Evolutionary conservation across 2,113 vertebrate genomes (phyloP).

Genomic region (Vicugna pacos): DNA sequence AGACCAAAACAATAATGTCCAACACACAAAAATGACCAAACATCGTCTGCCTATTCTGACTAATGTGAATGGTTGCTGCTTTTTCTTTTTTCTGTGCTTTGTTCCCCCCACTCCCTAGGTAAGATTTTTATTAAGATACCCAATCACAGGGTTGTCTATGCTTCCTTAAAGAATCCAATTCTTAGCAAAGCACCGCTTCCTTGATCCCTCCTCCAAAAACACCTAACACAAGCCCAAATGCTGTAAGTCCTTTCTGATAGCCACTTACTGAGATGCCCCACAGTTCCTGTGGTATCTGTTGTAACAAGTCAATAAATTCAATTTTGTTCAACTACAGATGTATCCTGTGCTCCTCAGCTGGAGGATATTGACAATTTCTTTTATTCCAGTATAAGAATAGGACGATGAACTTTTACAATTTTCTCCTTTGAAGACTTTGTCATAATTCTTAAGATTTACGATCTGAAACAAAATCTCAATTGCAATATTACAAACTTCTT

Average conservation of each 20-base stretch:
- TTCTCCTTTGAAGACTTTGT: neutral
- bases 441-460: neutral
- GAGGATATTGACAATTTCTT: neutral
- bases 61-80: neutral
- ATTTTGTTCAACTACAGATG: neutral
- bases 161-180: neutral
- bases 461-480: constrained; percentile 34
- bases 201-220: neutral
- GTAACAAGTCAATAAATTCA: neutral
- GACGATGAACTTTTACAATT: neutral
- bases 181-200: neutral
- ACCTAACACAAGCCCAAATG: neutral
- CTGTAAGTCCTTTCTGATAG: neutral
- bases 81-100: neutral
- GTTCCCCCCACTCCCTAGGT: neutral
- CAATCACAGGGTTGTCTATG: neutral
- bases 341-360: neutral
- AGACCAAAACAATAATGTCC: neutral
- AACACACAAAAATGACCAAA: neutral
- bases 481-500: neutral
- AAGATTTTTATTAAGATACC: neutral
- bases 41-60: neutral
- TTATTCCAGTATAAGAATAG: neutral
- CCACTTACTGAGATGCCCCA: neutral
- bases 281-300: neutral